A percentile compares a stretch with the other conserved stretches of the same genome.
These are phyloP conservation scores for Acleris laterana DNA, from an alignment of 2,888 invertebrate species.

Conservation along the genomic window DNA sequence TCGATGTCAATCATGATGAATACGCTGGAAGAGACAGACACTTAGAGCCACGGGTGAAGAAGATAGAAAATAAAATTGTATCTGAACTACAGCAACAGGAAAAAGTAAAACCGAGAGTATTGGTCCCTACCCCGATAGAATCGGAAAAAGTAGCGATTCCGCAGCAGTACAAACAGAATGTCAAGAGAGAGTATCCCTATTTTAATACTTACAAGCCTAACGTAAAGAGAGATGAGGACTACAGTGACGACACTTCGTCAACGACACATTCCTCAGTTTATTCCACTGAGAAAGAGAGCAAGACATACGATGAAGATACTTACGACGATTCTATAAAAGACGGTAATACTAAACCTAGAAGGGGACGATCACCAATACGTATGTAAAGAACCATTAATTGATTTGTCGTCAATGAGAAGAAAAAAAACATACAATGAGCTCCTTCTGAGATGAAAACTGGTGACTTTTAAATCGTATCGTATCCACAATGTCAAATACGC, in stretches of 20 bases:
- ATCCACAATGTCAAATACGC: too few species aligned
- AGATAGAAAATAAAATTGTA: constrained; percentile 44
- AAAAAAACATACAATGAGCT: too few species aligned
- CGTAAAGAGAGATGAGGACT: constrained; percentile 47
- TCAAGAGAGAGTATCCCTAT: constrained; percentile 45
- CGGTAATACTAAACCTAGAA: not conserved
- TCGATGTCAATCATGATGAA: constrained; percentile 74
- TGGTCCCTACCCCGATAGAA: not conserved
- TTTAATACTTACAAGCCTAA: constrained; percentile 47
- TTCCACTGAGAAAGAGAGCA: constrained; percentile 40
- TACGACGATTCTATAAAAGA: not conserved
- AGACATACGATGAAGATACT: constrained; percentile 24
- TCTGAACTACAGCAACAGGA: constrained; percentile 9
- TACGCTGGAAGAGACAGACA: constrained; percentile 64
- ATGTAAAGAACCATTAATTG: not conserved
- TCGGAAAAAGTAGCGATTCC: constrained; percentile 39
- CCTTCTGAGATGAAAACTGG: too few species aligned
- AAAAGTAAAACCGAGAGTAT: not conserved
- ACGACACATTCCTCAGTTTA: constrained; percentile 47
- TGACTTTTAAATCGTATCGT: too few species aligned
- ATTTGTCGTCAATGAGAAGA: not conserved
- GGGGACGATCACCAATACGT: not conserved
- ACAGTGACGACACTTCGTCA: constrained; percentile 48
- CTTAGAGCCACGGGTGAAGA: constrained; percentile 55
- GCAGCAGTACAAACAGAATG: not conserved